Conservation (phyloP, 1,140 invertebrate species). For the Macrosteles quadrilineatus region DNA sequence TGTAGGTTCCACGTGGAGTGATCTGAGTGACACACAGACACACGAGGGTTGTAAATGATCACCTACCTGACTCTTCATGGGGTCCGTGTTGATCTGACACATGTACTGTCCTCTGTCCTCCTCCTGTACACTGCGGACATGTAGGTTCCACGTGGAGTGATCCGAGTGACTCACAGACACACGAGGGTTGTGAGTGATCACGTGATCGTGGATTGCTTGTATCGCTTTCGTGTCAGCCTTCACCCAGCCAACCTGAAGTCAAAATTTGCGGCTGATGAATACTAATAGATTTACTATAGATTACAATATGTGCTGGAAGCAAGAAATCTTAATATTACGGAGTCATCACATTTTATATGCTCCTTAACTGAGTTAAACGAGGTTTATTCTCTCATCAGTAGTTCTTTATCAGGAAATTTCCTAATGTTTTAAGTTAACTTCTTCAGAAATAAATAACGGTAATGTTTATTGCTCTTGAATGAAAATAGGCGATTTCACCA, state of each 20-base stretch:
- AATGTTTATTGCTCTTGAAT: no score
- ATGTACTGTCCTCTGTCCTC: slow-evolving; percentile 87
- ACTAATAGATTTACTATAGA: slow-evolving; percentile 19
- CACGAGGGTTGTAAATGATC: no score
- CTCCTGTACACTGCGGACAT: slow-evolving; percentile 76
- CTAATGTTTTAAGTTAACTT: no score
- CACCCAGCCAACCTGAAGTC: slow-evolving; percentile 83
- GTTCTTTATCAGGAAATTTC: no score
- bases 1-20: no score
- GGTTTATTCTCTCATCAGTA: no score
- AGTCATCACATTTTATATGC: background rate
- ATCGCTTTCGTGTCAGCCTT: slow-evolving; percentile 91
- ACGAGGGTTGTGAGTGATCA: slow-evolving; percentile 83
- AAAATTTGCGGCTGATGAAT: no score
- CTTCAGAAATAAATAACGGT: no score
- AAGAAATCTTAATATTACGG: background rate
- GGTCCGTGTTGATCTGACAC: slow-evolving; percentile 93
- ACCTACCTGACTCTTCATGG: slow-evolving; percentile 88
- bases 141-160: slow-evolving; percentile 84
- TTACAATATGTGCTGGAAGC: background rate
- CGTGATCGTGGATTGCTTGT: slow-evolving; percentile 87
- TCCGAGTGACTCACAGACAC: slow-evolving; percentile 85
- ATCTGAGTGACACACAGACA: no score
- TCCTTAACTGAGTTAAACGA: no score
- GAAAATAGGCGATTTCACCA: no score